Evolutionary conservation across 2,797 vertebrate genomes (phyloP), one percentile per base, ranked within the genome.

Genomic region (Argentina silus): DNA sequence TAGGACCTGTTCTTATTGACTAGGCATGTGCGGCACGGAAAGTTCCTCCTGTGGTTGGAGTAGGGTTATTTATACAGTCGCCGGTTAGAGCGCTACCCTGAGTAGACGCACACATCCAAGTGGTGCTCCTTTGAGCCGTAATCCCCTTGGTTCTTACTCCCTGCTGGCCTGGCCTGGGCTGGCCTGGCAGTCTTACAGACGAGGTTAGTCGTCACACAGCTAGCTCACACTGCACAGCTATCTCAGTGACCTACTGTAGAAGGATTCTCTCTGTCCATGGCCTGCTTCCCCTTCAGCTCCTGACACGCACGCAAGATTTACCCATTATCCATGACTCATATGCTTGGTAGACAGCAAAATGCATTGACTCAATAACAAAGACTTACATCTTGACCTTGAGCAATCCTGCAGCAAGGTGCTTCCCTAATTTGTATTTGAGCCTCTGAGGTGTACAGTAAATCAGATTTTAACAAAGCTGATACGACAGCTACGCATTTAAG

Each of bases 41-140:
- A 81, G 85, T 74, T 88, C 51, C 44, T 78, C 53, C 67, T 79
- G 70, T 7, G 69, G 59, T 78, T 75, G 68, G 85, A 81, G 82
- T 81, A 80, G 86, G 72, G 87, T 90, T 87, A 90, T 90, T 87
- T 89, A 81, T 89, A 88, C 70, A n/a, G 21, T n/a, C 59, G 83
- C 42, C 84, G 84, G 90, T 91, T 88, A 90, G 84, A 82, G 80
- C 76, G 81, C 89, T 75, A 15, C 59, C 44, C 63, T 82, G 73
- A 78, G 65, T 42, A 63, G 59, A 48, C 60, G 70, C 69, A 76
- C 60, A 56, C 62, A 79, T 62, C 75, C 72, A 69, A 48, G 59
- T 51, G 51, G 51, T 85, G 75, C 77, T 89, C 81, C 81, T 76
- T 48, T 80, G 68, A 84, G 81, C 78, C 83, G 45, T 90, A 89